A percentile compares a stretch with the other conserved stretches of the same genome.
Conservation (phyloP, 2,888 invertebrate species). For the Clistopyga incitator region DNA sequence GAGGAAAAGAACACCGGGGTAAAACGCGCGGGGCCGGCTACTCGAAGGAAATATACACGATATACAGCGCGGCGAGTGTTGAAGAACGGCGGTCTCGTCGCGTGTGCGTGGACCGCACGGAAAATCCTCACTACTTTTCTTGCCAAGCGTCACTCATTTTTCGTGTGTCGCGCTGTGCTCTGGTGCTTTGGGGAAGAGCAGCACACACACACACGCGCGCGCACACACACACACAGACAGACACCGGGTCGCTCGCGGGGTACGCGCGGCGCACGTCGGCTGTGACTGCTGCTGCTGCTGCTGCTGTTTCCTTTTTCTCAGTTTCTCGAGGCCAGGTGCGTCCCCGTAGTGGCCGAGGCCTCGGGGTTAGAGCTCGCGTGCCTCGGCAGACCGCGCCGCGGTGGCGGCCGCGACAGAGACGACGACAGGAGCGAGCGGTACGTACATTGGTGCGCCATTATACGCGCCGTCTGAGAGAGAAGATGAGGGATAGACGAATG, state of each 20-base stretch:
- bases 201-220: too few relatives aligned
- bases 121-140: conserved; percentile 55
- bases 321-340: conserved; percentile 68
- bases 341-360: conserved; percentile 56
- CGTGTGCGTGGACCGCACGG: conserved; percentile 38
- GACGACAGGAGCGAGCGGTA: conserved; percentile 26
- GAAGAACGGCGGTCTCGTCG: conserved; percentile 26
- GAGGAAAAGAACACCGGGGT: conserved; percentile 20
- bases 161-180: conserved; percentile 32
- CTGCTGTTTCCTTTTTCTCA: conserved; percentile 70
- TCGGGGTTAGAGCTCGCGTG: conserved; percentile 62
- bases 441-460: conserved; percentile 54
- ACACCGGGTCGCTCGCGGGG: conserved; percentile 68
- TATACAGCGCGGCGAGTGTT: conserved; percentile 22
- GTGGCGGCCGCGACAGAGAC: conserved; percentile 43
- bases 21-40: conserved; percentile 56
- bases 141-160: conserved; percentile 60
- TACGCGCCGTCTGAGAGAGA: conserved; percentile 26
- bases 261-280: conserved; percentile 74
- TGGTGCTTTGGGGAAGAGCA: too few relatives aligned
- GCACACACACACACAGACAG: conserved; percentile 13
- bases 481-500: conserved; percentile 22
- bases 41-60: conserved; percentile 31
- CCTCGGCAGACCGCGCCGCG: conserved; percentile 48
- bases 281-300: conserved; percentile 59